Evolutionary conservation across 2,797 vertebrate species (phyloP), one percentile per base, ranked within the genome.

Genomic region (Cetoscarus ocellatus): DNA sequence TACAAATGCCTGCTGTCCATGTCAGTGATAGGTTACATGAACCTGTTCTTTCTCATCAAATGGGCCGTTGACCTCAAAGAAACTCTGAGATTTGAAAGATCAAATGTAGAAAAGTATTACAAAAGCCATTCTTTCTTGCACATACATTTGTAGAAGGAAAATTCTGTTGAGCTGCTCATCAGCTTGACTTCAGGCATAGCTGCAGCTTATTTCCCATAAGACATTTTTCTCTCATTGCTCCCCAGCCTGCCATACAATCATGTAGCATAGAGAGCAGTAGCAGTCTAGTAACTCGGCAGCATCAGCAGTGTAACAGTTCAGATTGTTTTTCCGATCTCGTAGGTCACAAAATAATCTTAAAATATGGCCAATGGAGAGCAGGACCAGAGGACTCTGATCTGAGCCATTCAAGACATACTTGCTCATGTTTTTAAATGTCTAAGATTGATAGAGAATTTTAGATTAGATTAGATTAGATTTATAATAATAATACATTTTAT

Each of bases 121-220:
- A 49, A 71, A 60, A 68, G 70, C 60, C 63, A 48, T 38, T 72
- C 61, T 73, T 56, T 44, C 49, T 42, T 69, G 61, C 47, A 84
- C 72, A 74, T 86, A 82, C 66, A 88, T 83, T 76, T 69, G 42
- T 35, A 13, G 38, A 15, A 51, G 12, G 27, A 50, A 65, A 72
- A 67, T 70, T 68, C 50, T 65, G 59, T 49, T 17, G 58, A 67
- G 69, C 75, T 71, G 54, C 59, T 75, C 82, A 67, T 75, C 70
- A 74, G 62, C 56, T 64, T 81, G 73, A 81, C 79, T 77, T 68
- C 77, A 77, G 79, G 75, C 73, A 74, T 69, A 48, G 57, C 61
- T 87, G 71, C 58, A 85, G 75, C 72, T 75, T 77, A 80, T 89
- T 83, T 87, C 74, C 75, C 73, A 48, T 47, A 70, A 77, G 80